Evolutionary conservation across 1,140 invertebrate genomes (phyloP), one percentile per base, ranked within the genome.

Genomic region (Lordiphosa stackelbergi): DNA sequence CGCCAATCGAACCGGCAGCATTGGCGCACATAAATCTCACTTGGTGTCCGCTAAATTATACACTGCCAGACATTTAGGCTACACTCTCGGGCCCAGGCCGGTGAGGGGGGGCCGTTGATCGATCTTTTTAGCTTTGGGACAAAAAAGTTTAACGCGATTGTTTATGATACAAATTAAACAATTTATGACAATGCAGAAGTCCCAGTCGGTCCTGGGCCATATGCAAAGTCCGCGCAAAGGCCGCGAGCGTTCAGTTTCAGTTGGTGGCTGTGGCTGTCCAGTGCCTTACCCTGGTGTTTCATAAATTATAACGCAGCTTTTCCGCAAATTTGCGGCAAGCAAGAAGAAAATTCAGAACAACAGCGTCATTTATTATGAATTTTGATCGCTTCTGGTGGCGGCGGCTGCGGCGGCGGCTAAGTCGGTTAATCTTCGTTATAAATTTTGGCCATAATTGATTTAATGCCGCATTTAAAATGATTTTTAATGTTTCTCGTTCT

Each of bases 161-260:
- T 87, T 87, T 87, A 87, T 87, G 85, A 87, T 87, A 87, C 85
- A 87, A 87, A 87, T 87, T 87, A 87, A 87, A 87, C 85, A 87
- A 87, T 87, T 87, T 87, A 87, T 87, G 85, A 87, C 85, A 86
- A 86, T 86, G 74, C 74, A 75, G 56, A 69, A 65, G 57, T 62
- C 45, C 49, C 57, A 59, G 42, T 31, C 38, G 34, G 52, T 41
- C 38, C 36, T 75, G 52, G 63, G 74, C 57, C 77, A 72, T 81
- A 81, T 81, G 75, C 75, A 81, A 81, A 81, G 66, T 68, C 63
- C 55, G 66, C 46, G 53, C 58, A 49, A 59, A 70, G 66, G 78
- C 73, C 79, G 70, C 60, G 22, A 74, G 73, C 73, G 41, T 55
- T 57, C 47, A 43, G 64, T 56, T 13, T 57, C 47, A 43, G 64